phyloP scores from a whole-genome alignment of 2,113 vertebrate genomes.

The Gasterosteus nipponicus region DNA sequence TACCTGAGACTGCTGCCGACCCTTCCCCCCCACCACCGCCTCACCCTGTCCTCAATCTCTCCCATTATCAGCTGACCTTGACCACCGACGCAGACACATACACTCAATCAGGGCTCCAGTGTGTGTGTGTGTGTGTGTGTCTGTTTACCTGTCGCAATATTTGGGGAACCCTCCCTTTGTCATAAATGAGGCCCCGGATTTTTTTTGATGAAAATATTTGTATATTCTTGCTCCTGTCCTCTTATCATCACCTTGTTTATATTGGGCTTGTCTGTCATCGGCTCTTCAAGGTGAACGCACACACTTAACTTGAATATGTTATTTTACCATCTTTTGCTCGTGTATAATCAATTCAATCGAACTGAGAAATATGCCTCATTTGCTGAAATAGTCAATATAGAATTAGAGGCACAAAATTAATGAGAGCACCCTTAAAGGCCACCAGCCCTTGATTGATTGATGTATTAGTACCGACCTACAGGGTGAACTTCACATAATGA shows the following conservation, averaged over 20 bases:
- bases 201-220: conserved; percentile 47
- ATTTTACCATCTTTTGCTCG: not conserved
- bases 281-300: not conserved
- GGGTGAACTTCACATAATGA: conserved; percentile 29
- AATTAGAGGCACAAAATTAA: conserved; percentile 15
- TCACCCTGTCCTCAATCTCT: conserved; percentile 76
- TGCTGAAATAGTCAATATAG: not conserved
- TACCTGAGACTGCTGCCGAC: conserved; percentile 73
- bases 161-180: conserved; percentile 5
- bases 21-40: conserved; percentile 35
- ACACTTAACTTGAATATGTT: not conserved
- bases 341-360: not conserved
- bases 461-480: conserved; percentile 9
- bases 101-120: conserved; percentile 73
- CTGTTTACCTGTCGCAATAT: conserved; percentile 55
- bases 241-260: conserved; percentile 23
- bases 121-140: conserved; percentile 19
- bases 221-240: conserved; percentile 46
- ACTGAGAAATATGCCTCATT: not conserved
- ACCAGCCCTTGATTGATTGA: conserved; percentile 15
- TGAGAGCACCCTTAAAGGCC: conserved; percentile 30
- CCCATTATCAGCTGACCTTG: conserved; percentile 82
- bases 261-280: conserved; percentile 14
- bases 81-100: conserved; percentile 74
- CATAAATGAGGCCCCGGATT: conserved; percentile 37